A percentile compares a stretch with the other conserved stretches of the same genome.
Conservation (phyloP, 2,888 invertebrate genomes). For the Mellilla xanthometata region DNA sequence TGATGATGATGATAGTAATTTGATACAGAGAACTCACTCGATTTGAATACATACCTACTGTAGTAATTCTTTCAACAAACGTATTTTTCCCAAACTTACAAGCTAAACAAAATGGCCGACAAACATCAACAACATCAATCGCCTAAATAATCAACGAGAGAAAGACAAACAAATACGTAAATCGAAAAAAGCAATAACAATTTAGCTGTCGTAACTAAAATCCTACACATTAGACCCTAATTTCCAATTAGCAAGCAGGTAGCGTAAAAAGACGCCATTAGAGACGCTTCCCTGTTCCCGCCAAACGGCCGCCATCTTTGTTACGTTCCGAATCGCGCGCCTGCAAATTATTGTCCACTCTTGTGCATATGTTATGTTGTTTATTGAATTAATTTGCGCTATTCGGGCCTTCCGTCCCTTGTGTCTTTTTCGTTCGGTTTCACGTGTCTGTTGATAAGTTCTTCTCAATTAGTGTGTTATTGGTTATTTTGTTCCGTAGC, state of each 20-base stretch:
- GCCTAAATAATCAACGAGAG: slow-evolving; percentile 51
- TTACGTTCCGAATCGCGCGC: slow-evolving; percentile 67
- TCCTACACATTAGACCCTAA: slow-evolving; percentile 77
- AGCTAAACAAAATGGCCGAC: slow-evolving; percentile 24
- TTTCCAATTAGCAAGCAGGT: slow-evolving; percentile 81
- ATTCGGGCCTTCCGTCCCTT: slow-evolving; percentile 56
- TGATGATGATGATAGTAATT: too few species aligned
- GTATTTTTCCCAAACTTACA: not conserved
- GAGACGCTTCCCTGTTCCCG: slow-evolving; percentile 66
- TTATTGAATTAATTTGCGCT: slow-evolving; percentile 79
- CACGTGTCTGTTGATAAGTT: slow-evolving; percentile 32
- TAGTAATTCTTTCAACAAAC: too few species aligned
- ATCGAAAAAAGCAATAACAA: slow-evolving; percentile 70
- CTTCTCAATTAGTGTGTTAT: slow-evolving; percentile 21
- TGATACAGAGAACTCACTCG: too few species aligned
- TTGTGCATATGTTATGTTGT: slow-evolving; percentile 77
- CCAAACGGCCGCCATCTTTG: slow-evolving; percentile 60
- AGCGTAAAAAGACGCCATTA: slow-evolving; percentile 80
- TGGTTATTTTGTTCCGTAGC: slow-evolving; percentile 8
- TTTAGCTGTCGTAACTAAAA: slow-evolving; percentile 63
- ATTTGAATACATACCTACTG: too few species aligned
- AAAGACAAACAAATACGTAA: slow-evolving; percentile 63
- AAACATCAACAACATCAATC: slow-evolving; percentile 28
- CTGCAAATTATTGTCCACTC: slow-evolving; percentile 76
- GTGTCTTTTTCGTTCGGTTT: slow-evolving; percentile 39